Conservation (phyloP, 2,888 invertebrate genomes). For the Ganaspis brasiliensis region DNA sequence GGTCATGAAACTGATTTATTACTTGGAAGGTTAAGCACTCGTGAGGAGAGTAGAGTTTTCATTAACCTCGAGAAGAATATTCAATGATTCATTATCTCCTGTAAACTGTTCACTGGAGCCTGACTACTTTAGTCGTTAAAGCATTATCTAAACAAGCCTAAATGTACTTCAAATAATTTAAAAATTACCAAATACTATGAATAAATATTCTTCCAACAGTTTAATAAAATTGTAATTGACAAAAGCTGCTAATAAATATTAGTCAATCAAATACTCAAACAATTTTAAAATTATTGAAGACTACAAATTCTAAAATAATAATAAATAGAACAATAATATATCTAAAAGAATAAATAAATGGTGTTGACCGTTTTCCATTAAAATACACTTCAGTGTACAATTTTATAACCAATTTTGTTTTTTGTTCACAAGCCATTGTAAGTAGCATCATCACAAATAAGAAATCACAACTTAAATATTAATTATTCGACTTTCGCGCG, state of each 20-base stretch:
- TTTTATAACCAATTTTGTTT: too few relatives aligned
- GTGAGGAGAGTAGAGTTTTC: slow-evolving; percentile 5
- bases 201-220: neutral
- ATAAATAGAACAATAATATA: too few relatives aligned
- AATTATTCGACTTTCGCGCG: neutral
- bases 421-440: too few relatives aligned
- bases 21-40: slow-evolving; percentile 1
- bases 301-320: too few relatives aligned
- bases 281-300: too few relatives aligned
- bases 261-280: too few relatives aligned
- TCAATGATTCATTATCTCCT: slow-evolving; percentile 23
- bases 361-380: too few relatives aligned
- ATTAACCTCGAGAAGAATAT: slow-evolving; percentile 22
- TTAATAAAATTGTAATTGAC: neutral
- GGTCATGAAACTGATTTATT: slow-evolving; percentile 13
- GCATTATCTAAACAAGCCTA: neutral
- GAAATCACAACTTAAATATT: neutral
- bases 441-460: neutral
- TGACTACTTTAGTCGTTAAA: slow-evolving; percentile 1
- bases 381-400: too few relatives aligned
- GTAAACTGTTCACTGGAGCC: neutral
- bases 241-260: neutral
- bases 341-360: too few relatives aligned
- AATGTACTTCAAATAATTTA: neutral
- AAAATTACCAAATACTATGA: too few relatives aligned